These are phyloP conservation scores for Heliornis fulica DNA, from an alignment of 2,113 vertebrate genomes.

Conservation along the genomic window DNA sequence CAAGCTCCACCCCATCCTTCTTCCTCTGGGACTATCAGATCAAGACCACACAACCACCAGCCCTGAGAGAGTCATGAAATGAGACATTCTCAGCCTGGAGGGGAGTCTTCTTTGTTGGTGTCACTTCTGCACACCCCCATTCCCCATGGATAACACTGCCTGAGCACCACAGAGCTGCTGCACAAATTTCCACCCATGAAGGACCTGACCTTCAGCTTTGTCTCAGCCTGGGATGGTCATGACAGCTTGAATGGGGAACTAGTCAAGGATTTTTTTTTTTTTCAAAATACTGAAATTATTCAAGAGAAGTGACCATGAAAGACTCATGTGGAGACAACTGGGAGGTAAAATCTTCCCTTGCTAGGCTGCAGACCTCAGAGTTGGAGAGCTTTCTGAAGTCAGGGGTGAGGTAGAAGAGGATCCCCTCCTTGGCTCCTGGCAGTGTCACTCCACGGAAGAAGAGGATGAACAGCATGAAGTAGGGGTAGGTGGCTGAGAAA, in stretches of 20 bases:
- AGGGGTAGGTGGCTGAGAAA: slow-evolving; percentile 91
- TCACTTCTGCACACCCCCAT: not conserved
- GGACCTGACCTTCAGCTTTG: not conserved
- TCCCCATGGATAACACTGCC: not conserved
- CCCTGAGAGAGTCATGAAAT: not conserved
- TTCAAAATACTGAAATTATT: not conserved
- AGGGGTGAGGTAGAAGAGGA: slow-evolving; percentile 88
- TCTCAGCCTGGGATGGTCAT: not conserved
- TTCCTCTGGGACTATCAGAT: not conserved
- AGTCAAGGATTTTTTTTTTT: not conserved
- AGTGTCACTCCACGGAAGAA: slow-evolving; percentile 88
- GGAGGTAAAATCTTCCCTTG: not conserved
- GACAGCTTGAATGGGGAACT: not conserved
- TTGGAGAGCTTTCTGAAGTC: slow-evolving; percentile 85
- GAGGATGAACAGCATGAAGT: slow-evolving; percentile 90
- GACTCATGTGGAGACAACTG: not conserved
- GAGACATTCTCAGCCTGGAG: not conserved
- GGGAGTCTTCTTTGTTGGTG: rapidly evolving
- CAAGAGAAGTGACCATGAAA: not conserved
- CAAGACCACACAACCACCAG: not conserved
- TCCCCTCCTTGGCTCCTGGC: slow-evolving; percentile 87
- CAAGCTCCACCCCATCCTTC: rapidly evolving
- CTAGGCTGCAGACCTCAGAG: slow-evolving; percentile 78
- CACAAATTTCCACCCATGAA: not conserved
- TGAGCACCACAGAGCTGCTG: not conserved